Evolutionary conservation across 2,797 vertebrate genomes (phyloP).

Genomic region (Fundulus diaphanus): DNA sequence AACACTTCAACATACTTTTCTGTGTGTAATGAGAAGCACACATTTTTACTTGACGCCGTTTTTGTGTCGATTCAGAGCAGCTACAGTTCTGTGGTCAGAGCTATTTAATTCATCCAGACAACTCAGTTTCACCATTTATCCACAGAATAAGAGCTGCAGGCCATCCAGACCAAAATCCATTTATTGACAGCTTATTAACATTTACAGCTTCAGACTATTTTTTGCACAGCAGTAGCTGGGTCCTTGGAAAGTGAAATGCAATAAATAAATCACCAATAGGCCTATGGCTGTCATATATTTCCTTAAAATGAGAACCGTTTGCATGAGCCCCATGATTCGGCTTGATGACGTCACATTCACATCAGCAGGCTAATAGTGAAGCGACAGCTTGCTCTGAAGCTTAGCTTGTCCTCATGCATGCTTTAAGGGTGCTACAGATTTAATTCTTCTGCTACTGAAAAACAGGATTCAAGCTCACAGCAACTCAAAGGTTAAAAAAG

Average conservation of each 20-base stretch:
- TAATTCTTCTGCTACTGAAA: background rate
- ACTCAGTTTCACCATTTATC: conserved; percentile 17
- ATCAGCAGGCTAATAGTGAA: background rate
- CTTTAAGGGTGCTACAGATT: too few relatives aligned
- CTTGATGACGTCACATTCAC: background rate
- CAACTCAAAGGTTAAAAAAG: background rate
- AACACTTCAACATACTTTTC: background rate
- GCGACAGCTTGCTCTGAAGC: background rate
- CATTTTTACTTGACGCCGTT: background rate
- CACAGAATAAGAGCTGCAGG: conserved; percentile 22
- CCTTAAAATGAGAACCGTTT: conserved; percentile 5
- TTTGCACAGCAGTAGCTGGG: conserved; percentile 33
- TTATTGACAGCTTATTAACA: conserved; percentile 42
- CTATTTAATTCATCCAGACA: background rate
- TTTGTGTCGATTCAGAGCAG: background rate
- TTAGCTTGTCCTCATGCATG: background rate
- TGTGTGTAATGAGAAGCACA: background rate
- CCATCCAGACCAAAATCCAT: conserved; percentile 37
- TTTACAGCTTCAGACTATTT: conserved; percentile 26
- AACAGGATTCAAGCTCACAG: background rate
- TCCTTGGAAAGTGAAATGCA: conserved; percentile 14
- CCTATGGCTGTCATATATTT: conserved; percentile 8
- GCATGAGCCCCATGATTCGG: background rate
- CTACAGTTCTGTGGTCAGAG: background rate
- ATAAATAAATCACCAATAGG: conserved; percentile 3